Evolutionary conservation across 2,113 vertebrate species (phyloP), one percentile per base, ranked within the genome.

Genomic region (Pelecanoides urinatrix): DNA sequence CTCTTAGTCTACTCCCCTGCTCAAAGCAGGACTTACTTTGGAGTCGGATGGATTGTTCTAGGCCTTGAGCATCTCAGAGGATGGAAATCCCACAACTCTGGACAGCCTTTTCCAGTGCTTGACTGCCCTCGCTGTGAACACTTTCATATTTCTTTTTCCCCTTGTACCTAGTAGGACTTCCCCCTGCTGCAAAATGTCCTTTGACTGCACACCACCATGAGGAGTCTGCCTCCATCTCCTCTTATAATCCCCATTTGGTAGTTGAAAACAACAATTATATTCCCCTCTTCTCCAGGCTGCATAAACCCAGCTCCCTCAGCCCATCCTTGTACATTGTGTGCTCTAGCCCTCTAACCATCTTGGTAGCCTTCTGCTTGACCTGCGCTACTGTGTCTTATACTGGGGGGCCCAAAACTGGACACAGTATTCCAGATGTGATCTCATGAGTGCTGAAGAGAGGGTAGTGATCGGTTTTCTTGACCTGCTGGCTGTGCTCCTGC

Each of bases 301-400:
- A 47, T 67, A 82, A 78, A 47, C 8, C 6, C 30, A 21, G 18
- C 70, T 81, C 14, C 44, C n/a, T 59, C 55, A 50, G 87, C 26
- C 10, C 10, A 7, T 66, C 36, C 56, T 70, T 52, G 16, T 49
- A 7, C 0, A 0, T 52, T 1, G 0, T 38, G n/a, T 44, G 18
- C 25, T 61, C 16, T 40, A 76, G 62, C 13, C 36, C 21, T 94
- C 34, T 58, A 26, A 4, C 34, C 9, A 19, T 44, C 30, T 44
- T 62, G 9, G 25, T 47, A 62, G 44, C 45, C 58, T 72, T 68
- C 32, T 87, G 62, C 83, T 61, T 83, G 17, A 30, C 53, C 29
- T 91, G 29, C 26, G 20, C 27, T 67, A 7, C 44, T 55, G 11
- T 38, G 29, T 62, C 42, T 44, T 68, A 36, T 40, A 8, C 36